Percentiles rank a stretch among this genome's conserved stretches.
phyloP scores from a whole-genome alignment of 2,888 invertebrate genomes.

The Tortrix viridana region DNA sequence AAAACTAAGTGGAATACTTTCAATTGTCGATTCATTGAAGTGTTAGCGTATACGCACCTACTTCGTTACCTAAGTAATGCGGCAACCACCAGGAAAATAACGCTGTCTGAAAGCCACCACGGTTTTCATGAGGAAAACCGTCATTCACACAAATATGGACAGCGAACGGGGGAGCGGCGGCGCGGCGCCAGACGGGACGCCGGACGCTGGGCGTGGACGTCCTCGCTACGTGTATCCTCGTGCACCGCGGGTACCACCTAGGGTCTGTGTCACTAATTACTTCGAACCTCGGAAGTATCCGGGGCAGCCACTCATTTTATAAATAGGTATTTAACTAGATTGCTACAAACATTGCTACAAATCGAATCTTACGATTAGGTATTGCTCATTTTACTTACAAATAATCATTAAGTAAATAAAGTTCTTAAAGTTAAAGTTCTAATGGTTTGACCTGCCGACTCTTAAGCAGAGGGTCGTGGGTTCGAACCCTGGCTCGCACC shows the following conservation, averaged over 20 bases:
- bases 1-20: not conserved
- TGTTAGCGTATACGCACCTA: not conserved
- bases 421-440: too few relatives aligned
- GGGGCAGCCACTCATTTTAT: conserved; percentile 2
- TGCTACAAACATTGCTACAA: conserved; percentile 16
- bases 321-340: too few relatives aligned
- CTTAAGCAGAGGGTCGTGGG: too few relatives aligned
- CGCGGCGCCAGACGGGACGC: conserved; percentile 3
- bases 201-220: not conserved
- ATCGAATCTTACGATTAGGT: conserved; percentile 12
- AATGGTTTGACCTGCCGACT: too few relatives aligned
- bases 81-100: conserved; percentile 4
- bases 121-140: conserved; percentile 16
- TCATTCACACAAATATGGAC: conserved; percentile 23
- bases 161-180: conserved; percentile 2
- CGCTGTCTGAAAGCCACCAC: not conserved
- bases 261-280: conserved; percentile 27
- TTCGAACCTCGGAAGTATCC: conserved; percentile 10
- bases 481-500: too few relatives aligned
- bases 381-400: conserved; percentile 3
- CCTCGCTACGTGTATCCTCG: conserved; percentile 2
- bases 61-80: not conserved
- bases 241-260: conserved; percentile 13
- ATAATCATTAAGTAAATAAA: too few relatives aligned
- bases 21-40: not conserved